phyloP scores from a whole-genome alignment of 2,888 invertebrate species.

The Phyllotreta striolata region DNA sequence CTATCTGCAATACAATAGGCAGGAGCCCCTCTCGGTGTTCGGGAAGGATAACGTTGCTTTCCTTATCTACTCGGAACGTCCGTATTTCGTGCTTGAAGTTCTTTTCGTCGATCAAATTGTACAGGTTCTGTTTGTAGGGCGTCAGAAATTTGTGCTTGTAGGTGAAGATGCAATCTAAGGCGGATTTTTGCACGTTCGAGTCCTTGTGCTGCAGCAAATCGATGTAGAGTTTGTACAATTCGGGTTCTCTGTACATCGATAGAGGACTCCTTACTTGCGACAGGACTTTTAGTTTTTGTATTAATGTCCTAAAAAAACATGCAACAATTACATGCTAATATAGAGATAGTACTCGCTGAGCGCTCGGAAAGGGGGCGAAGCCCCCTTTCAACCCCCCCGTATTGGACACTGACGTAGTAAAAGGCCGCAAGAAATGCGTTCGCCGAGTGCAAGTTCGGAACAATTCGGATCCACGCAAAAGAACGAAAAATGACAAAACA shows the following conservation, averaged over 20 bases:
- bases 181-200: constrained; percentile 81
- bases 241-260: constrained; percentile 77
- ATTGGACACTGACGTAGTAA: too few relatives aligned
- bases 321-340: too few relatives aligned
- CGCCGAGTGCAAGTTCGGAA: too few relatives aligned
- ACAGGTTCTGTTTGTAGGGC: constrained; percentile 83
- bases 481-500: too few relatives aligned
- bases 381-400: too few relatives aligned
- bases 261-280: constrained; percentile 82
- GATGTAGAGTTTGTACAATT: constrained; percentile 77
- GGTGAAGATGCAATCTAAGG: constrained; percentile 85
- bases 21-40: constrained; percentile 81
- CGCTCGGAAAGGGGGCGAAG: too few relatives aligned
- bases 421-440: too few relatives aligned
- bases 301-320: constrained; percentile 61
- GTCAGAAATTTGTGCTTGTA: constrained; percentile 82
- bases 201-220: constrained; percentile 84
- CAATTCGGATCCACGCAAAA: too few relatives aligned
- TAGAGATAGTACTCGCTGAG: too few relatives aligned
- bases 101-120: constrained; percentile 84
- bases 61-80: constrained; percentile 79
- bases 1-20: constrained; percentile 79
- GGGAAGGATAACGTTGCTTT: constrained; percentile 70
- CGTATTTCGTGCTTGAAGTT: constrained; percentile 87
- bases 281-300: constrained; percentile 79